These are phyloP conservation scores for Remorina albescens DNA, from an alignment of 2,797 vertebrate species.

Conservation along the genomic window DNA sequence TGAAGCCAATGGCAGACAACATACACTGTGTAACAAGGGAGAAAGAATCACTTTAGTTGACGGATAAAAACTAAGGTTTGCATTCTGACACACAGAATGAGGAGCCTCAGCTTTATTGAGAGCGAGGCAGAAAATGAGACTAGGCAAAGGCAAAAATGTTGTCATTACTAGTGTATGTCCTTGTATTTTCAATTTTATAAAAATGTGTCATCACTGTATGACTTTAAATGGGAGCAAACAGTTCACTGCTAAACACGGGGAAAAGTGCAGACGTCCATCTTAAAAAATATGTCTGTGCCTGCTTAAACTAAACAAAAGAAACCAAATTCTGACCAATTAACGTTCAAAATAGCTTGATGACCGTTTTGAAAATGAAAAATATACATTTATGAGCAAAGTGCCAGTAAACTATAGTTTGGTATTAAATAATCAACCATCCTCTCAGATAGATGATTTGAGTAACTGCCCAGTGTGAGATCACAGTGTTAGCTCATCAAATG, in stretches of 20 bases:
- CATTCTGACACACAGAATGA: background rate
- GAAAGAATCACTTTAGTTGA: background rate
- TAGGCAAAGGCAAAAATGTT: background rate
- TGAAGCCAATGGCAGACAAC: background rate
- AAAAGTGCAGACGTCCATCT: background rate
- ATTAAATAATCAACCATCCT: background rate
- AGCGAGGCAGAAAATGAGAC: constrained; percentile 2
- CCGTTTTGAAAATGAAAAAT: background rate
- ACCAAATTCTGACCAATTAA: background rate
- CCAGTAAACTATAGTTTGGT: background rate
- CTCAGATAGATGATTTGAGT: too few species aligned
- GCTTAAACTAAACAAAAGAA: background rate
- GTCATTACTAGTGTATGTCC: background rate
- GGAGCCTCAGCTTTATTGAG: background rate
- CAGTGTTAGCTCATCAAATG: background rate
- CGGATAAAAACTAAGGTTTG: background rate
- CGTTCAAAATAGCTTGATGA: background rate
- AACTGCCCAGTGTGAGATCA: background rate
- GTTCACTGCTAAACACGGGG: background rate
- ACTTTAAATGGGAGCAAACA: background rate
- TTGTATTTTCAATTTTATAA: background rate
- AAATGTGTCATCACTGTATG: background rate
- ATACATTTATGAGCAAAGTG: background rate
- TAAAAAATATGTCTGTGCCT: background rate
- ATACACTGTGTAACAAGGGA: background rate